Base-by-base conservation (phyloP, 2,797 vertebrate genomes). In the Pteronotus mesoamericanus region DNA sequence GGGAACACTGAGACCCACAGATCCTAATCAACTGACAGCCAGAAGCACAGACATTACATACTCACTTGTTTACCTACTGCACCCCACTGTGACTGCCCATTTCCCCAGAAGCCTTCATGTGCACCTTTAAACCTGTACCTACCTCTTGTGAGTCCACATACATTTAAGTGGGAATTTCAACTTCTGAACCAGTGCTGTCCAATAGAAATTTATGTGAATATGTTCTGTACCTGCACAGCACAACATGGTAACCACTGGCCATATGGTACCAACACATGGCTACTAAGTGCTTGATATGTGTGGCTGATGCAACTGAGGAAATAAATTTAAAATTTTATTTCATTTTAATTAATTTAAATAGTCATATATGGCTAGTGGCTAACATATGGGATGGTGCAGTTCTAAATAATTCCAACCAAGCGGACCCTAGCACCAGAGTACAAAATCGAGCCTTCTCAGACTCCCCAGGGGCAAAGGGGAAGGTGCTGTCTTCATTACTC, bases 281-380 rank as follows among this genome's bases (percentile, higher is more conserved):
- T 87, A n/a, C 26, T 72, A 44, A 51, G 53, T 57, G 57, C 42
- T 71, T 82, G 74, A 4, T 64, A 26, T 7, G 11, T 48, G 15
- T 64, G 74, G 15, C 61, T 75, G 16, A 16, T 77, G 21, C 29
- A 37, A 75, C 22, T 21, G 44, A 94, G 68, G 29, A 94, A 37
- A 10, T 22, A 10, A 88, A 66, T 66, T 90, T 39, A 79, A 32
- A 18, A 77, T 46, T 71, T 79, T 26, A 89, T 91, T 92, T 82
- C 7, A 82, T 93, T 85, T 95, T 64, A 90, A 83, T 96, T 78
- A 53, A 82, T 57, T 75, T 85, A 68, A 51, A 82, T 34, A 86
- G n/a, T 44, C n/a, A 39, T 15, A 26, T 48, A 44, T 57, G 34
- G 29, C n/a, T 71, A 53, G 6, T 18, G 48, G 26, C n/a, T 79